These are phyloP conservation scores for Epicauta chinensis DNA, from an alignment of 1,140 invertebrate species.

Conservation along the genomic window DNA sequence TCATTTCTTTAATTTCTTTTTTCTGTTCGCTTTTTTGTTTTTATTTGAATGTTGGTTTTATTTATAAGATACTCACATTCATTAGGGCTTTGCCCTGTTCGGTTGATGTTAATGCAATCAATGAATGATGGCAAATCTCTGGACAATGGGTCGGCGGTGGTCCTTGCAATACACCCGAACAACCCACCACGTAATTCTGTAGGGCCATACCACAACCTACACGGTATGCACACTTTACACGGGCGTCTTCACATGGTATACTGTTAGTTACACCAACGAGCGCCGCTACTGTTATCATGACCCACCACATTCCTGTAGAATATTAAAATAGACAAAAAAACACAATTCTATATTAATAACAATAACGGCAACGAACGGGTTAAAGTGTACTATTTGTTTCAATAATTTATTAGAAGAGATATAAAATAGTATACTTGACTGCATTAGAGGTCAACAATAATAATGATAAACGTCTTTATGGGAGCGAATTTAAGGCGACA, in stretches of 20 bases:
- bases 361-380: too few relatives aligned
- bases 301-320: conserved; percentile 40
- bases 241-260: conserved; percentile 60
- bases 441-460: background rate
- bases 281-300: conserved; percentile 42
- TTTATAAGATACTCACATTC: conserved; percentile 48
- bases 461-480: background rate
- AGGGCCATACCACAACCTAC: conserved; percentile 67
- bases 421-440: background rate
- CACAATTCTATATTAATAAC: too few relatives aligned
- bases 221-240: conserved; percentile 63
- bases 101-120: conserved; percentile 70
- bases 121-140: conserved; percentile 62
- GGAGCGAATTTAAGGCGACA: too few relatives aligned
- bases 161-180: conserved; percentile 58
- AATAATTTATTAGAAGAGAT: background rate
- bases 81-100: conserved; percentile 70
- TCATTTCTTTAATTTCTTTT: too few relatives aligned
- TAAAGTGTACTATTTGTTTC: background rate
- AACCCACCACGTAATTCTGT: conserved; percentile 65
- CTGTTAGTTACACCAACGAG: conserved; percentile 26
- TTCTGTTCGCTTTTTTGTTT: too few relatives aligned
- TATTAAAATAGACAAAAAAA: conserved; percentile 29
- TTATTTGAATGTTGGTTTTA: background rate
- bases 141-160: conserved; percentile 50